Base-by-base conservation (phyloP, 2,888 invertebrate genomes). In the Myopa testacea region DNA sequence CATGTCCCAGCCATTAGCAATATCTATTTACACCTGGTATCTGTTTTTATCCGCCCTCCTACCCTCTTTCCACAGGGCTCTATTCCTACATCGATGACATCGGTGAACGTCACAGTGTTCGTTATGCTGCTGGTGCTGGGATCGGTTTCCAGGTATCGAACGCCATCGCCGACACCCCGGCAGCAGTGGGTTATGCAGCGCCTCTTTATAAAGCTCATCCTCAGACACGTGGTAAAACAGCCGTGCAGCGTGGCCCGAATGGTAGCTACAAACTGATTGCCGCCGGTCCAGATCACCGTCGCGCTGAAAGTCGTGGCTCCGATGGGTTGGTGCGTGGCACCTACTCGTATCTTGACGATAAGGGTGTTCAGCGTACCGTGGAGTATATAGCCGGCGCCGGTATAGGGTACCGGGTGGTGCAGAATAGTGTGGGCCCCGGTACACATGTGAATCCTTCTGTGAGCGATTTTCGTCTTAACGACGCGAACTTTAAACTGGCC, bases 111-210 rank as follows among this genome's bases (percentile, higher is more conserved):
- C 94, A 95, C 84, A 93, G 93, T 82, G 94, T 95, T 0, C 92
- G 93, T 37, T 95, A 93, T 88, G 92, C 94, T 60, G 95, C 95
- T 4, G 94, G 95, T 0, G 91, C 93, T 62, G 93, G 93, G 80
- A 94, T 93, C 0, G 95, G 95, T 0, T 95, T 94, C 87, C 93
- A 94, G 85, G 94, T 95, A 3, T 93, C 93, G 38, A 94, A 95
- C 85, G 93, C 93, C 38, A 93, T 93, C 70, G 92, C 92, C 4
- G 90, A 92, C 73, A 92, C 92, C 58, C 93, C 92, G 0, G 90
- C 90, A 4, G 91, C 91, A 0, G 91, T 94, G 0, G 93, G 92
- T 85, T 94, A 93, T 83, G 91, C 91, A 40, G 92, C 92, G 1
- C 93, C 93, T 0, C 86, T 93, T 2, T 92, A 92, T 12, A 91